These are phyloP conservation scores for Nibea albiflora DNA, from an alignment of 2,113 vertebrate species.

Conservation along the genomic window DNA sequence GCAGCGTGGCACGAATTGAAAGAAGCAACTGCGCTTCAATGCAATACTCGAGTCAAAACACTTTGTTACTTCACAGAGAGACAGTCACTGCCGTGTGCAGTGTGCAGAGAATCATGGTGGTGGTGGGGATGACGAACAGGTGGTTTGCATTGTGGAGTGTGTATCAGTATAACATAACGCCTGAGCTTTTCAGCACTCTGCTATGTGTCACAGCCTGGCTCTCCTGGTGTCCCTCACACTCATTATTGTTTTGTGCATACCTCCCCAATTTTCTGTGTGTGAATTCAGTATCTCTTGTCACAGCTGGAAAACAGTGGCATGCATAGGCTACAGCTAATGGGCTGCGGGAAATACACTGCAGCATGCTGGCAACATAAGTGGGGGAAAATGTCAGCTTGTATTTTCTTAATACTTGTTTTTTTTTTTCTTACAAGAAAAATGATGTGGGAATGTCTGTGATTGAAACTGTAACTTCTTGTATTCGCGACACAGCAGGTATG, in stretches of 20 bases:
- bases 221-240: slow-evolving; percentile 48
- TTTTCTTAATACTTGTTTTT: slow-evolving; percentile 19
- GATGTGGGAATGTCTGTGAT: not conserved
- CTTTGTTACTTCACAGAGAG: not conserved
- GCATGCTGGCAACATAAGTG: slow-evolving; percentile 35
- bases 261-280: slow-evolving; percentile 52
- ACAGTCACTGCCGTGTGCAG: not conserved
- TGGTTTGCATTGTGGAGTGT: slow-evolving; percentile 30
- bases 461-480: not conserved
- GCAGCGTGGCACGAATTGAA: too few species aligned
- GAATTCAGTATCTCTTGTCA: slow-evolving; percentile 54
- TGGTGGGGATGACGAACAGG: slow-evolving; percentile 32
- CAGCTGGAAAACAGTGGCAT: slow-evolving; percentile 52
- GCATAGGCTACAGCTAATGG: slow-evolving; percentile 56
- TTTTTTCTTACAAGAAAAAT: not conserved
- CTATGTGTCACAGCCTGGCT: slow-evolving; percentile 42
- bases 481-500: not conserved
- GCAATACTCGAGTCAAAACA: not conserved
- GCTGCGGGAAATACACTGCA: slow-evolving; percentile 21
- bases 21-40: not conserved
- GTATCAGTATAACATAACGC: slow-evolving; percentile 5
- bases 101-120: slow-evolving; percentile 5
- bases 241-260: slow-evolving; percentile 61
- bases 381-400: slow-evolving; percentile 36
- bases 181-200: slow-evolving; percentile 9